phyloP scores from a whole-genome alignment of 2,797 vertebrate genomes.

The Urocyon cinereoargenteus region DNA sequence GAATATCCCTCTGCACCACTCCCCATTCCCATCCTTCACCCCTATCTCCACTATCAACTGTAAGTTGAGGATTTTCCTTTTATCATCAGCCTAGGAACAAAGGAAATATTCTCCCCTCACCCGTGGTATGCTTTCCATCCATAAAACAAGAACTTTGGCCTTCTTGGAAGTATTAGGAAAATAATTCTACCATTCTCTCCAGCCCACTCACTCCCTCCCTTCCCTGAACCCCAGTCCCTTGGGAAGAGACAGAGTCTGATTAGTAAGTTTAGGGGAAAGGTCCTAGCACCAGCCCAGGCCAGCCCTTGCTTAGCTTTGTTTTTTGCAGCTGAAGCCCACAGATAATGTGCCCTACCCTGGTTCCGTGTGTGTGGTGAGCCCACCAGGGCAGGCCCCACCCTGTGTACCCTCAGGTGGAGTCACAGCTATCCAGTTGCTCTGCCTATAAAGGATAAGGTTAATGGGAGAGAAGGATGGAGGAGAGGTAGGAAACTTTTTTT shows the following conservation, averaged over 20 bases:
- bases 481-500: neutral
- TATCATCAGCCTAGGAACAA: neutral
- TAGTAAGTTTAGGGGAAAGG: neutral
- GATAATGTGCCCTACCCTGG: neutral
- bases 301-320: neutral
- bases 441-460: neutral
- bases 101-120: neutral
- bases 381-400: neutral
- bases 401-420: too few relatives aligned
- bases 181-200: neutral
- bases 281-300: neutral
- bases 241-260: neutral
- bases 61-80: neutral
- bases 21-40: too few relatives aligned
- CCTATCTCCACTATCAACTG: neutral
- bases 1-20: fast-evolving
- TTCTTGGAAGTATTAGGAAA: neutral
- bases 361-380: neutral
- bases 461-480: fast-evolving
- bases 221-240: neutral
- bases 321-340: neutral
- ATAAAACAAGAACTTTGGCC: neutral
- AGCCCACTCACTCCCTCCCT: neutral
- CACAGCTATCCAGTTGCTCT: neutral
- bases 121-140: neutral